Conservation (phyloP, 2,888 invertebrate species). For the Lydus trimaculatus region DNA sequence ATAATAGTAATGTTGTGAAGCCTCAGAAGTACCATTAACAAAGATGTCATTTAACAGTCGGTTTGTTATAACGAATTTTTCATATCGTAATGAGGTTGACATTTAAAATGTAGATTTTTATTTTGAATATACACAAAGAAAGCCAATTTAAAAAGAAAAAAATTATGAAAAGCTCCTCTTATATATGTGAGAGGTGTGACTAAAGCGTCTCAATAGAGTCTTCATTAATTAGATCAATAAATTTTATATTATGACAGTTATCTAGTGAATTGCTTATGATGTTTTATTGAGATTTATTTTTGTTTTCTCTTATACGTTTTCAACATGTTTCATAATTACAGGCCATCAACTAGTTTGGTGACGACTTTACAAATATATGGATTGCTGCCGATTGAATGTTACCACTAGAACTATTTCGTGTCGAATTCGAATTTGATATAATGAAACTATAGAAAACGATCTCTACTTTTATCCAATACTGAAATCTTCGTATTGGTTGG, state of each 20-base stretch:
- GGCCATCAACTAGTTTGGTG: conserved; percentile 9
- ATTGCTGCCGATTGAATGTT: neutral
- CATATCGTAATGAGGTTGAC: conserved; percentile 12
- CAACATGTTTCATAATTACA: too few relatives aligned
- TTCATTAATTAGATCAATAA: neutral
- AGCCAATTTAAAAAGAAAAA: neutral
- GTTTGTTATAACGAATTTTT: conserved; percentile 12
- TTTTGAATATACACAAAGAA: neutral
- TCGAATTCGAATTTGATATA: neutral
- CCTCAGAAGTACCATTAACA: conserved; percentile 13
- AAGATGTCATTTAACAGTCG: conserved; percentile 10
- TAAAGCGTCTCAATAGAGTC: too few relatives aligned
- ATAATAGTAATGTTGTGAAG: conserved; percentile 13
- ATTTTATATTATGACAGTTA: neutral
- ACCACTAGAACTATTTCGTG: neutral
- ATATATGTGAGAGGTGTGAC: too few relatives aligned
- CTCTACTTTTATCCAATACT: neutral
- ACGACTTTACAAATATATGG: neutral
- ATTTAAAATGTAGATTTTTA: neutral
- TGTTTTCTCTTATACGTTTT: too few relatives aligned
- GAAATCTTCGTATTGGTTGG: conserved; percentile 6
- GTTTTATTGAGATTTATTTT: too few relatives aligned
- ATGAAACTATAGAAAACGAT: too few relatives aligned
- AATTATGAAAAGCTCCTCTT: neutral
- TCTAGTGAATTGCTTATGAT: too few relatives aligned